Evolutionary conservation across 30 jellyfish, hydroid and myxozoan species (phyloP), one percentile per base, ranked within the genome.

Genomic region (Aurelia aurita complex sp. Pacific): DNA sequence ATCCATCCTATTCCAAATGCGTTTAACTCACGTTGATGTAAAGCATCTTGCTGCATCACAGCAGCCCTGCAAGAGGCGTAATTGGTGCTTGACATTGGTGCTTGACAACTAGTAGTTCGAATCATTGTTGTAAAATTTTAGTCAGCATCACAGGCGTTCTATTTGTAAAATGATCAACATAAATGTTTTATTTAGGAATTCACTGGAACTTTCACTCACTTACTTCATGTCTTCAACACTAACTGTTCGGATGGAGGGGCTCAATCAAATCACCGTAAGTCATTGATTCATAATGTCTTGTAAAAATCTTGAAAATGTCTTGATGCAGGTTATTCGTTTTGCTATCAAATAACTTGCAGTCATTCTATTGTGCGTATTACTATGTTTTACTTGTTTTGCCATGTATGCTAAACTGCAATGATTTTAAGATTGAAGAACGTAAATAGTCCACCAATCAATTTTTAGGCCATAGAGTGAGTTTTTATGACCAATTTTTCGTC

Each of bases 171-270:
- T 46, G 57, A 46, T 46, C 57, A 46, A 46, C 57, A 6, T 36
- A 0, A 36, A 70, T 43, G 38, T 68, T 0, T 36, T 29, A 75
- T 83, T 76, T 82, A 94, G 99, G 42, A 97, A 94, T 67, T 65
- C 86, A 19, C 83, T 94, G 85, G 96, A 94, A 59, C 86, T 94
- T 18, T 87, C 99, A 12, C 85, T 94, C 88, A 94, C 90, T 19
- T 94, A 89, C 73, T 94, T 94, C 86, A 85, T 94, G 97, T 94
- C 99, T 8, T 91, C 97, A 67, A 94, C 99, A 15, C 79, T 94
- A 18, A 96, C 99, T 7, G 95, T 94, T 18, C 90, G 99, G 17
- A 89, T 94, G 99, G 99, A 97, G 64, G 99, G 99, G 1, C 88
- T 94, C 60, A 94, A 94, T 86, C 97, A 91, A 51, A 94, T 94